Evolutionary conservation across 2,888 invertebrate genomes (phyloP), one percentile per base, ranked within the genome.

Genomic region (Limnephilus auricula): DNA sequence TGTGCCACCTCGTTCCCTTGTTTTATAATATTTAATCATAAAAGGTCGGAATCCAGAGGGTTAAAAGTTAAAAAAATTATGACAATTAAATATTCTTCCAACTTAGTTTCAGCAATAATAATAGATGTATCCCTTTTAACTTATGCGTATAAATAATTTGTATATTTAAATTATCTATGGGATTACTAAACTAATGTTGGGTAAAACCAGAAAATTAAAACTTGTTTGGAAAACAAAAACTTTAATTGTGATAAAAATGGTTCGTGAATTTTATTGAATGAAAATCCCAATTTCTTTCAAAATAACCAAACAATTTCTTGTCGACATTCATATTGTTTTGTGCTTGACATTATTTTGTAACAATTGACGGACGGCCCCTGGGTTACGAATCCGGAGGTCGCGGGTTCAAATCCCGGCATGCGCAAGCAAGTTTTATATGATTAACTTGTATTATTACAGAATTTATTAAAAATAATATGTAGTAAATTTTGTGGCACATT

Each of bases 191-290:
- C 65, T 9, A 65, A 65, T 65, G 65, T n/a, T 65, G 25, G 25
- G n/a, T 65, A 25, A 65, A 25, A 25, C 9, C 65, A 65, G 25
- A 65, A 65, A 65, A 65, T 65, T 65, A 18, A 65, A 65, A 65
- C 50, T 65, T 65, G 18, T 65, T 65, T 65, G 50, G 50, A 65
- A 25, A 65, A 65, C 50, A 65, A 65, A 65, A 65, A 65, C 65
- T 65, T 65, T n/a, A 65, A 65, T 65, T 5, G 88, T 91, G 91
- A 91, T 91, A 91, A 88, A 85, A 89, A 91, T 91, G 91, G 91
- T 91, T 91, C 87, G 91, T 91, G 91, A 91, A 40, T 91, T 87
- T 45, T n/a, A 78, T 84, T 34, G 87, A 78, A 79, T 78, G 87
- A 91, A 65, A 65, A 91, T 90, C 86, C n/a, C 25, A 79, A 37